Evolutionary conservation across 2,888 invertebrate species (phyloP).

Genomic region (Pocota personata): DNA sequence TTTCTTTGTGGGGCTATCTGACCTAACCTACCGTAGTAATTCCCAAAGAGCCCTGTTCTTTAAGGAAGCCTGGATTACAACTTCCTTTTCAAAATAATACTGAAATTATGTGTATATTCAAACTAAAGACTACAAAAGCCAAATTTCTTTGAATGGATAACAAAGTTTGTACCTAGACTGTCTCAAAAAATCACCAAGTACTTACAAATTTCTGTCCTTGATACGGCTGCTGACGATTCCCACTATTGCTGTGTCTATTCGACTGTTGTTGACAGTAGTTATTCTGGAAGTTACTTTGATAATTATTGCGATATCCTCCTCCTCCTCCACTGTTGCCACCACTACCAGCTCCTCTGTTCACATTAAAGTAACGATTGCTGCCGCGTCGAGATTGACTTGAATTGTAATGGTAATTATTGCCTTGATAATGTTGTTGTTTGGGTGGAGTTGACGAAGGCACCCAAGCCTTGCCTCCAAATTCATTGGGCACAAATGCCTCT

Average conservation of each 20-base stretch:
- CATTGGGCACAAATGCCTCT: slow-evolving; percentile 78
- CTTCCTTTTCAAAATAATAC: no score
- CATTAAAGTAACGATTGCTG: slow-evolving; percentile 66
- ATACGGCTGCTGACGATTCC: slow-evolving; percentile 60
- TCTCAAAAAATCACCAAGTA: not conserved
- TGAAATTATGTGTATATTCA: no score
- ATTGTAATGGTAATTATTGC: slow-evolving; percentile 50
- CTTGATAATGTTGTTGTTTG: slow-evolving; percentile 55
- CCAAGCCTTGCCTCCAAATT: slow-evolving; percentile 74
- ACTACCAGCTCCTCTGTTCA: slow-evolving; percentile 10
- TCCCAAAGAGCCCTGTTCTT: no score
- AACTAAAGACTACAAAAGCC: no score
- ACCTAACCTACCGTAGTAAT: no score
- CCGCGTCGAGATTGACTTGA: slow-evolving; percentile 36
- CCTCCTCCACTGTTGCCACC: slow-evolving; percentile 44
- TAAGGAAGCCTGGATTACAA: no score
- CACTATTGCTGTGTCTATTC: slow-evolving; percentile 44
- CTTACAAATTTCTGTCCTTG: slow-evolving; percentile 56
- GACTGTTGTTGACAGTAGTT: slow-evolving; percentile 29
- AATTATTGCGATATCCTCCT: slow-evolving; percentile 42
- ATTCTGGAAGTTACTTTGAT: slow-evolving; percentile 53
- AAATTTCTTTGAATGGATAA: no score
- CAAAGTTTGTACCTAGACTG: no score
- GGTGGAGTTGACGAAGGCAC: slow-evolving; percentile 56
- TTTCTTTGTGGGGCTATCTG: no score